Evolutionary conservation across 2,113 vertebrate species (phyloP), one percentile per base, ranked within the genome.

Genomic region (Proteles cristata): DNA sequence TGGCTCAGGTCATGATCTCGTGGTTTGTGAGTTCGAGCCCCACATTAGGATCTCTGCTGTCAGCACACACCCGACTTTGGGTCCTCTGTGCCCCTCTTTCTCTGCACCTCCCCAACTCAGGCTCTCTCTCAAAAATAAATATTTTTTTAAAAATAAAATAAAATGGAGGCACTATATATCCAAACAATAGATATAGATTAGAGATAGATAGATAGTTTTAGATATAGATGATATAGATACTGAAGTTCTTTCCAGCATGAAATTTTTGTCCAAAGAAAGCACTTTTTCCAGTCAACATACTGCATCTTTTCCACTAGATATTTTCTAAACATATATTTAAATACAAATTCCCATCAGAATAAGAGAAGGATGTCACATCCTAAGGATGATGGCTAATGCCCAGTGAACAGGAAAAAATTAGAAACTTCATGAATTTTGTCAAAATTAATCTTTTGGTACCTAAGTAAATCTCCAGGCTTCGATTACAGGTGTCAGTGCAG

Each of bases 381-480:
- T 53, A 19, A 39, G 12, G 28, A 71, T 94, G 84, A 86, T 48
- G 39, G n/a, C 16, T 81, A 98, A 92, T 68, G 76, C 66, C 58
- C 66, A 68, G n/a, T 7, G 48, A 95, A 87, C 55, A 83, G n/a
- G 11, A 11, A 66, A 58, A 71, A 89, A 43, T 53, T 11, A 66
- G 45, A 93, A 93, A 93, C 68, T 45, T 81, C 23, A 74, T 73
- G 39, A 96, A 81, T 95, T 95, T 93, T 96, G 68, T 92, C 71
- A 88, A 94, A 97, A 96, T 90, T 88, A 86, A 96, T 93, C 84
- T 85, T 88, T 58, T 1, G 10, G 88, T 90, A 50, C 53, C 83
- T 96, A 88, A 66, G 65, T 94, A 96, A 97, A 97, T 97, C 87
- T 93, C 90, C 69, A 96, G 86, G 58, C 65, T 95, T 96, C 95